Conservation (phyloP, 2,797 vertebrate species). For the Galago senegalensis region DNA sequence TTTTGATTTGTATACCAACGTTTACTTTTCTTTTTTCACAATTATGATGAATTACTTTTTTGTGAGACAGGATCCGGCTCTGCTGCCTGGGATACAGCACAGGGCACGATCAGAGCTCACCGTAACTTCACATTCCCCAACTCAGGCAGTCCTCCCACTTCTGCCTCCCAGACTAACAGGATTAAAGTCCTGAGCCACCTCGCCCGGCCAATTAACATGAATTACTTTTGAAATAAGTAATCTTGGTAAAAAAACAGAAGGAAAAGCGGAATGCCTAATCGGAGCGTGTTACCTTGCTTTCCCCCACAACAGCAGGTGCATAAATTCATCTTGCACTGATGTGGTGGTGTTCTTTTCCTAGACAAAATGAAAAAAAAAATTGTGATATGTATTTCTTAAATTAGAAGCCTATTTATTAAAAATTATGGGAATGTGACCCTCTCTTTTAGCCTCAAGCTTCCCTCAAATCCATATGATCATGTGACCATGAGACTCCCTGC, state of each 20-base stretch:
- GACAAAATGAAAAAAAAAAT: slow-evolving; percentile 69
- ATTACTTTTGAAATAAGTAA: slow-evolving; percentile 35
- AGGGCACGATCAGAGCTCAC: no score
- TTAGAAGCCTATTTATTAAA: slow-evolving; percentile 49
- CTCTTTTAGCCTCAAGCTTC: background rate
- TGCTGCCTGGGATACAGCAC: no score
- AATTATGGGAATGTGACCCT: background rate
- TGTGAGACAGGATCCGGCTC: no score
- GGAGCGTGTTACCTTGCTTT: slow-evolving; percentile 94
- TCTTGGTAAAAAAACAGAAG: background rate
- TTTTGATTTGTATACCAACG: background rate
- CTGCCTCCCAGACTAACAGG: no score
- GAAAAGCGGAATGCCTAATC: background rate
- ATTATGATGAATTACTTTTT: background rate
- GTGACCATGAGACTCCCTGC: background rate
- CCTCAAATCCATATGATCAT: background rate
- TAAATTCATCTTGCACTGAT: slow-evolving; percentile 99
- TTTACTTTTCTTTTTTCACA: slow-evolving; percentile 34
- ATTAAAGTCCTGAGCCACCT: no score
- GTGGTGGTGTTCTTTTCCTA: slow-evolving; percentile 98
- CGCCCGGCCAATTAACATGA: background rate
- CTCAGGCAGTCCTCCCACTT: no score
- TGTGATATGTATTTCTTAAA: background rate
- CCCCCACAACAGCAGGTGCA: slow-evolving; percentile 98
- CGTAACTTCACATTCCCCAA: no score